Percentiles rank a stretch among this genome's conserved stretches.
These are phyloP conservation scores for Anthrax anthrax DNA, from an alignment of 2,888 invertebrate species.

Conservation along the genomic window DNA sequence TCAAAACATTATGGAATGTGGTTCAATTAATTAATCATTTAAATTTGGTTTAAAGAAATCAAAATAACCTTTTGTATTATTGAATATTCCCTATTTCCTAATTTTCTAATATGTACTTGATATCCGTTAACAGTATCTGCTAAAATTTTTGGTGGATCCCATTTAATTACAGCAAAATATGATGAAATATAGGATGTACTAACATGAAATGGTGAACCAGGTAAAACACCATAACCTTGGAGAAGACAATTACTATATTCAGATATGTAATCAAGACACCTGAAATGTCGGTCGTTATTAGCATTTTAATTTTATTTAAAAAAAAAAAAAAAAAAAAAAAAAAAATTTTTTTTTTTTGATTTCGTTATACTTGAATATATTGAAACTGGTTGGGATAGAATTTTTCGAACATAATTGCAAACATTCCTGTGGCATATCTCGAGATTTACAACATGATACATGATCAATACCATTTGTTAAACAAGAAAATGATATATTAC, in stretches of 20 bases:
- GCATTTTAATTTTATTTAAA: no score
- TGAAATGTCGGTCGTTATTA: conserved; percentile 16
- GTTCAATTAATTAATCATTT: no score
- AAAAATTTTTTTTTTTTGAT: no score
- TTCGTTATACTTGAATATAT: conserved; percentile 56
- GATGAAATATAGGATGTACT: conserved; percentile 59
- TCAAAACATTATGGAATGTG: no score
- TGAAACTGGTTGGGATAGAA: conserved; percentile 61
- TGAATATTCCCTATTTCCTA: conserved; percentile 41
- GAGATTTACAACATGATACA: conserved; percentile 59
- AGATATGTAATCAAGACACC: conserved; percentile 67
- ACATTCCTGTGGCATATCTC: conserved; percentile 62
- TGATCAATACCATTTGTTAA: conserved; percentile 69
- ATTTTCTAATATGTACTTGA: conserved; percentile 44
- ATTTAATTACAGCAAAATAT: conserved; percentile 63
- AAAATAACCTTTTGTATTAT: conserved; percentile 36
- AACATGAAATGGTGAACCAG: conserved; percentile 54
- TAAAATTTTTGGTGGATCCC: conserved; percentile 55
- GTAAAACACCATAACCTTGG: conserved; percentile 71
- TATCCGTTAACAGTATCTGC: conserved; percentile 56
- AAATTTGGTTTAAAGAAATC: no score
- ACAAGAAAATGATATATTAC: conserved; percentile 64
- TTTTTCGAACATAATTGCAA: conserved; percentile 67
- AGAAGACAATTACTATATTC: conserved; percentile 69
- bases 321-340: no score